These are phyloP conservation scores for Chaetops frenatus DNA, from an alignment of 2,113 vertebrate genomes.

Conservation along the genomic window DNA sequence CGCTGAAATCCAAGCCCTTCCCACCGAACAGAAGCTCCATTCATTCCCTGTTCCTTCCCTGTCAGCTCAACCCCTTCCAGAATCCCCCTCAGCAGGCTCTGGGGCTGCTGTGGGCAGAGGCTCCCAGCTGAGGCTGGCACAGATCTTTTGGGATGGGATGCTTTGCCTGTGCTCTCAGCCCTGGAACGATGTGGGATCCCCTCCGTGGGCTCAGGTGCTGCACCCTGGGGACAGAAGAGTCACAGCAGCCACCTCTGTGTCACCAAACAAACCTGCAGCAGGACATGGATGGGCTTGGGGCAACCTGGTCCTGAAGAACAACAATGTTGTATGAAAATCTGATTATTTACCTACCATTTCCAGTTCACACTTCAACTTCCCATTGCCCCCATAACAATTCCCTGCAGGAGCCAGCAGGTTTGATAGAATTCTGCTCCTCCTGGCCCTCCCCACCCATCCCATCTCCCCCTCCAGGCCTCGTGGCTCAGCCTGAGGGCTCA, in stretches of 20 bases:
- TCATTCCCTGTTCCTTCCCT: not conserved
- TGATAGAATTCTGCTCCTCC: not conserved
- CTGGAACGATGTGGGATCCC: not conserved
- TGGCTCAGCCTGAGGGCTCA: not conserved
- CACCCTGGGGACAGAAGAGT: not conserved
- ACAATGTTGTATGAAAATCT: fast-evolving
- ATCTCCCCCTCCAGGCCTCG: not conserved
- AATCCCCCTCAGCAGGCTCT: not conserved
- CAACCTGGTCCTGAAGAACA: no score
- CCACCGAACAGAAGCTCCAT: not conserved
- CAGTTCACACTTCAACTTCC: not conserved
- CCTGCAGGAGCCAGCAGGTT: not conserved
- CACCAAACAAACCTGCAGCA: fast-evolving
- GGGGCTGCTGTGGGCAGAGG: not conserved
- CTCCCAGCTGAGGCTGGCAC: not conserved
- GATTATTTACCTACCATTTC: not conserved
- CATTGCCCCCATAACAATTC: not conserved
- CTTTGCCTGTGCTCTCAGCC: not conserved
- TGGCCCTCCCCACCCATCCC: not conserved
- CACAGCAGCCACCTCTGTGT: not conserved
- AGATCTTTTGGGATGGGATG: not conserved
- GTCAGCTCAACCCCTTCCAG: not conserved
- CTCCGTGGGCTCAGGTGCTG: fast-evolving
- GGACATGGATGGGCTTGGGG: not conserved
- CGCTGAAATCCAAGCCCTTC: not conserved